phyloP scores from a whole-genome alignment of 2,113 vertebrate genomes.

The Gallinago jamesoni region DNA sequence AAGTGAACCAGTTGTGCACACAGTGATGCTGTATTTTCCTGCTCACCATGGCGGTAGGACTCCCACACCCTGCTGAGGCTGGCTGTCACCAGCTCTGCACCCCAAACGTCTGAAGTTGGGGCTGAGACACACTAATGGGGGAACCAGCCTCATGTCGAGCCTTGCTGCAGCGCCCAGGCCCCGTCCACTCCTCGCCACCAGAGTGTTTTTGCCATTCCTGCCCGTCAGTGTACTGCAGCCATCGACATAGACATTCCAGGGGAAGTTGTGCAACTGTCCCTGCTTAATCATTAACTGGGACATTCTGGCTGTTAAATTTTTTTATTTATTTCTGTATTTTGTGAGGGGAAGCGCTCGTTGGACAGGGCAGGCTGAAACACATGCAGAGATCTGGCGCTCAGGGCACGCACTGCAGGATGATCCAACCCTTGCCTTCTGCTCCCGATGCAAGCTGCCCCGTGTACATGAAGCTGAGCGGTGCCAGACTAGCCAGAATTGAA shows the following conservation, averaged over 20 bases:
- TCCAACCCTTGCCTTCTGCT: neutral
- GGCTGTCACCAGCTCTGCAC: neutral
- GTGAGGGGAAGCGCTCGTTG: neutral
- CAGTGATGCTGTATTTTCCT: neutral
- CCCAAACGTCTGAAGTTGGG: neutral
- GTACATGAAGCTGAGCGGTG: neutral
- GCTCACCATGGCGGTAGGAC: neutral
- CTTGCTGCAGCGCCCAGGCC: neutral
- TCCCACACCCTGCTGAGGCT: neutral
- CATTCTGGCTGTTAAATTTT: conserved; percentile 23
- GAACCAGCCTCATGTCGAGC: neutral
- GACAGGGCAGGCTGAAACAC: neutral
- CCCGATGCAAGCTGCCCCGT: fast-evolving
- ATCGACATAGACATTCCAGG: conserved; percentile 48
- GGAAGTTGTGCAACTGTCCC: conserved; percentile 33
- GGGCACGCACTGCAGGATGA: neutral
- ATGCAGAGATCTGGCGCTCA: neutral
- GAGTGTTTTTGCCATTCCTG: conserved; percentile 38
- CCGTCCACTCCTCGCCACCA: fast-evolving
- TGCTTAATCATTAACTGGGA: conserved; percentile 53
- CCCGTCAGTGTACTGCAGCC: neutral
- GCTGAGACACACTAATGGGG: fast-evolving
- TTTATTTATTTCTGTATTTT: conserved; percentile 44
- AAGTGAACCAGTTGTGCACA: neutral
- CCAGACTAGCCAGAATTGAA: neutral